Evolutionary conservation across 2,797 vertebrate species (phyloP).

Genomic region (Neosalanx taihuensis): DNA sequence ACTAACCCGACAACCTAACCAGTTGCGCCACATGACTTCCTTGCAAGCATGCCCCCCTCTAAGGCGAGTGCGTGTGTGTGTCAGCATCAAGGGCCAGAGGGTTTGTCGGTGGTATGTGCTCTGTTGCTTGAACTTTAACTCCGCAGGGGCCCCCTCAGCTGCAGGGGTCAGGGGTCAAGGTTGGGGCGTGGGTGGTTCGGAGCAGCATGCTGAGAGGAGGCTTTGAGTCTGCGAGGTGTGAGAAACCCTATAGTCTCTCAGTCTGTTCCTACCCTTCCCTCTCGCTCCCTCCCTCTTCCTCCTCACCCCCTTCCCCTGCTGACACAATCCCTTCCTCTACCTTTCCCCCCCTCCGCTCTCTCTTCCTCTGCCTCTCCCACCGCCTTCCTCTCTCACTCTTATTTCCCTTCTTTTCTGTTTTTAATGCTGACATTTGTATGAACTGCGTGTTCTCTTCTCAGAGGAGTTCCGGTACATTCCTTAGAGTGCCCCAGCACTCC

Average conservation of each 20-base stretch:
- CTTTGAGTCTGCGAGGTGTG: slow-evolving; percentile 23
- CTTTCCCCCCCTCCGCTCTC: not conserved
- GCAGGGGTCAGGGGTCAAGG: slow-evolving; percentile 43
- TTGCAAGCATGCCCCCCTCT: not conserved
- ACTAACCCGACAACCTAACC: too few species aligned
- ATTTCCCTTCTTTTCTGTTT: too few species aligned
- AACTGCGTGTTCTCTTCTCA: slow-evolving; percentile 10
- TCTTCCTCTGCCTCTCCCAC: not conserved
- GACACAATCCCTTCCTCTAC: not conserved
- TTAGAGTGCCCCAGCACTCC: not conserved
- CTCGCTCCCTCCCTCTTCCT: not conserved
- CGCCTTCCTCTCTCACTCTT: not conserved
- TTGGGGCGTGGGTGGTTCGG: slow-evolving; percentile 13
- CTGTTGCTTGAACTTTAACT: slow-evolving; percentile 15
- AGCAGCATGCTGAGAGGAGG: slow-evolving; percentile 14
- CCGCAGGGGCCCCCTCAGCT: slow-evolving; percentile 41
- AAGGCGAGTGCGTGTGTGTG: slow-evolving; percentile 13
- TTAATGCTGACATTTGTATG: slow-evolving; percentile 3
- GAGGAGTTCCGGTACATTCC: slow-evolving; percentile 5
- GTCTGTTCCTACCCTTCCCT: not conserved
- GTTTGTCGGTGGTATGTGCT: slow-evolving; percentile 33
- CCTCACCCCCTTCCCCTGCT: not conserved
- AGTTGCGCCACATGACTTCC: too few species aligned
- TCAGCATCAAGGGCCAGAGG: slow-evolving; percentile 19
- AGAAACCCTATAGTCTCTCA: slow-evolving; percentile 8